These are phyloP conservation scores for Danio choprae DNA, from an alignment of 2,797 vertebrate species.

Conservation along the genomic window DNA sequence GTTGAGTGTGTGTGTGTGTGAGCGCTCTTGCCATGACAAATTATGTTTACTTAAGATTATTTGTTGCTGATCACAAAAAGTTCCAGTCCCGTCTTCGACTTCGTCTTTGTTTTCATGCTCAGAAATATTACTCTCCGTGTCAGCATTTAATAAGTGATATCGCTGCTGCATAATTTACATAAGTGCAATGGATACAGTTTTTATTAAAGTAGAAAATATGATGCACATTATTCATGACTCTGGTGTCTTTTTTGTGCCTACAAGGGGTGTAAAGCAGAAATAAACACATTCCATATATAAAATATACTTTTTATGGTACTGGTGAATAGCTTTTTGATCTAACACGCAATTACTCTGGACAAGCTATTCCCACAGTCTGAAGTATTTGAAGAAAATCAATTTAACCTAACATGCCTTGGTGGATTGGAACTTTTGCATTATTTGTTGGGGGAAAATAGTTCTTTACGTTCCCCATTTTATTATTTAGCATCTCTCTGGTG, in stretches of 20 bases:
- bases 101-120: slow-evolving; percentile 35
- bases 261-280: slow-evolving; percentile 35
- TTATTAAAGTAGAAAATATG: slow-evolving; percentile 49
- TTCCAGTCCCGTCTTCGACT: slow-evolving; percentile 11
- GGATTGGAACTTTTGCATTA: slow-evolving; percentile 20
- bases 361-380: slow-evolving; percentile 38
- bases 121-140: slow-evolving; percentile 4
- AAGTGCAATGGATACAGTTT: slow-evolving; percentile 35
- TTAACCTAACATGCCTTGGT: slow-evolving; percentile 20
- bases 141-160: slow-evolving; percentile 19
- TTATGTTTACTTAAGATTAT: not conserved
- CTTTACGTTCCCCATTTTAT: slow-evolving; percentile 32
- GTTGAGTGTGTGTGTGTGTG: slow-evolving; percentile 11
- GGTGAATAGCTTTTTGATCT: slow-evolving; percentile 28
- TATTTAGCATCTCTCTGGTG: slow-evolving; percentile 44
- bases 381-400: slow-evolving; percentile 37
- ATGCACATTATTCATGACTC: slow-evolving; percentile 51
- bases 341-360: slow-evolving; percentile 42
- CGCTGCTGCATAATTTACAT: slow-evolving; percentile 15
- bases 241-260: slow-evolving; percentile 34
- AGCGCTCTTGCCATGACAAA: not conserved
- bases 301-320: slow-evolving; percentile 2
- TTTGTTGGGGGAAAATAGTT: slow-evolving; percentile 30
- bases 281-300: slow-evolving; percentile 43
- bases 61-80: slow-evolving; percentile 19